Evolutionary conservation across 2,113 vertebrate genomes (phyloP).

Genomic region (Aplodontia rufa): DNA sequence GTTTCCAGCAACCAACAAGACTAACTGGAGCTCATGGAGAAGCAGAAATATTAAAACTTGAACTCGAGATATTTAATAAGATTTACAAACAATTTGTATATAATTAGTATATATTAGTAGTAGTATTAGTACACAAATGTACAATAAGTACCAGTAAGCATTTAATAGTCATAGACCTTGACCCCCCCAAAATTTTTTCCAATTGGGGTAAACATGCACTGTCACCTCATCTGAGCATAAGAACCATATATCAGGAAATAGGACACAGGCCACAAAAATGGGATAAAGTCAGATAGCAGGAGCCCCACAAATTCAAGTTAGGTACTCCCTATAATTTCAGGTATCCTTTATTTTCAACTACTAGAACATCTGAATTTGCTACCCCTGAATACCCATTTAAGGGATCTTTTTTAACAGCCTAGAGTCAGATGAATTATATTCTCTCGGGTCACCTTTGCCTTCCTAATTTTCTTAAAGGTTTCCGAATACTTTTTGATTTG

Average conservation of each 20-base stretch:
- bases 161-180: not conserved
- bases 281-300: not conserved
- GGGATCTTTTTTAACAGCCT: not conserved
- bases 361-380: not conserved
- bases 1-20: not conserved
- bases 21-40: not conserved
- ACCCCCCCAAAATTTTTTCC: not conserved
- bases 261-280: not conserved
- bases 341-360: constrained; percentile 3
- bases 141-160: not conserved
- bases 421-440: not conserved
- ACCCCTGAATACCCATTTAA: not conserved
- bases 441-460: not conserved
- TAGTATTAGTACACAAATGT: too few relatives aligned
- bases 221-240: not conserved
- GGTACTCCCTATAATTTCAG: not conserved
- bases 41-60: not conserved
- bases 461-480: constrained; percentile 18
- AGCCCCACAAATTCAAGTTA: not conserved
- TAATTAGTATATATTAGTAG: not conserved
- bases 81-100: not conserved
- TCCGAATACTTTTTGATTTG: not conserved
- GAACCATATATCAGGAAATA: not conserved
- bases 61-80: not conserved
- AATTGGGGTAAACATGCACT: not conserved